These are phyloP conservation scores for Platalea minor DNA, from an alignment of 2,797 vertebrate species.

Conservation along the genomic window DNA sequence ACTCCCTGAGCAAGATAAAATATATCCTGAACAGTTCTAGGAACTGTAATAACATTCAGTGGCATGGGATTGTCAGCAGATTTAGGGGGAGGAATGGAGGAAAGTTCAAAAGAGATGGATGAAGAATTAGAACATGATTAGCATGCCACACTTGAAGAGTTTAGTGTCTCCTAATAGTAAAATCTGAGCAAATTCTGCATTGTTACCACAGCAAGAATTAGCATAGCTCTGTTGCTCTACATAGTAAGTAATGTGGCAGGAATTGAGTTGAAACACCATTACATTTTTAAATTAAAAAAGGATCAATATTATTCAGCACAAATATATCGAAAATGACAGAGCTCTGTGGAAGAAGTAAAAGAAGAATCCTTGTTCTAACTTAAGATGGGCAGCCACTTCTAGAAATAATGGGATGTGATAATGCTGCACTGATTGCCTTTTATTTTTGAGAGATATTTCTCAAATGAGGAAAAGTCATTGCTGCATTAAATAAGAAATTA, in stretches of 20 bases:
- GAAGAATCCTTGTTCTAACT: neutral
- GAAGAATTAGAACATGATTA: slow-evolving; percentile 45
- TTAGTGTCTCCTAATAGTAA: slow-evolving; percentile 43
- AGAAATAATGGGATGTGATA: neutral
- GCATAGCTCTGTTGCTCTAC: neutral
- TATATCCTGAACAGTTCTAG: neutral
- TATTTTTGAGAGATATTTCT: neutral
- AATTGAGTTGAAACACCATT: slow-evolving; percentile 29
- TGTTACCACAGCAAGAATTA: slow-evolving; percentile 17
- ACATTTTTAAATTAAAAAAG: slow-evolving; percentile 23
- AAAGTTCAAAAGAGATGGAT: neutral
- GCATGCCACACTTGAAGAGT: slow-evolving; percentile 1
- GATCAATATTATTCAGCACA: neutral
- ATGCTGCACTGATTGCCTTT: neutral
- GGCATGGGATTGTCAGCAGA: neutral
- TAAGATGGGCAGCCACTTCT: neutral
- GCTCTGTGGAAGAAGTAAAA: neutral
- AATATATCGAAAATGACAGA: neutral
- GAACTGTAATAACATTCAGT: neutral
- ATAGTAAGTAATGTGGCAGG: neutral
- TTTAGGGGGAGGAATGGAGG: neutral
- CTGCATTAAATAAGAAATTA: neutral
- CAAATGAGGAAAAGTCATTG: neutral
- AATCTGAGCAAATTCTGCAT: slow-evolving; percentile 39
- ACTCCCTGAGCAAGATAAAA: neutral